A percentile compares a stretch with the other conserved stretches of the same genome.
Conservation (phyloP, 2,113 vertebrate species). For the Campylomormyrus numenius region DNA sequence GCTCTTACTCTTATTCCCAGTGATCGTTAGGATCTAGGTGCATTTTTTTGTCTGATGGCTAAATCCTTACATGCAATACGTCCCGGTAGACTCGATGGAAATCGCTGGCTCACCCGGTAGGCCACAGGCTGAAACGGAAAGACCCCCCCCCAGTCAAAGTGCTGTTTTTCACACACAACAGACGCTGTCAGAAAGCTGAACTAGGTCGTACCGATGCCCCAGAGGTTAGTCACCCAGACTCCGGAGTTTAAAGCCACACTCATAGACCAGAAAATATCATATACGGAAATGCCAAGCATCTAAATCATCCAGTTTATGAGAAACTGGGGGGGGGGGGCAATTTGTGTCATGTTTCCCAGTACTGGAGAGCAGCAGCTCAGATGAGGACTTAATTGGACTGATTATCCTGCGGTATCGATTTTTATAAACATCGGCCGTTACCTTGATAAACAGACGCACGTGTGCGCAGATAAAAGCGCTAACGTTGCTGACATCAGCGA, state of each 20-base stretch:
- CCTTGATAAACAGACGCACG: background rate
- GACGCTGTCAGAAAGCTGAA: background rate
- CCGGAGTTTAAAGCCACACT: background rate
- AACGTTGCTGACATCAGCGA: background rate
- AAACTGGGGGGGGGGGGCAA: background rate
- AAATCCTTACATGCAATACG: background rate
- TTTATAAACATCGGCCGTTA: background rate
- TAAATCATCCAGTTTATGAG: background rate
- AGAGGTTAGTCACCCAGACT: background rate
- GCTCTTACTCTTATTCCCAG: background rate
- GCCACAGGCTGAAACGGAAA: background rate
- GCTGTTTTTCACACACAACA: background rate
- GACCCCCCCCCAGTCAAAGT: background rate
- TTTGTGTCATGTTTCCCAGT: background rate
- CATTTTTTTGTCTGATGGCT: background rate
- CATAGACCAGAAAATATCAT: background rate
- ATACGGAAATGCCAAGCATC: background rate
- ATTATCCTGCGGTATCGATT: background rate
- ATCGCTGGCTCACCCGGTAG: background rate
- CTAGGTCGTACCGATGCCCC: background rate
- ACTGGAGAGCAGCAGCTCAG: background rate
- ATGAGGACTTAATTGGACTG: background rate
- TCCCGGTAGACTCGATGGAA: background rate
- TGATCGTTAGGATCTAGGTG: background rate
- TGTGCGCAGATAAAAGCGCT: background rate